Percentiles rank a stretch among this genome's conserved stretches.
Evolutionary conservation across 2,797 vertebrate genomes (phyloP).

Genomic region (Emydoidea blandingii): DNA sequence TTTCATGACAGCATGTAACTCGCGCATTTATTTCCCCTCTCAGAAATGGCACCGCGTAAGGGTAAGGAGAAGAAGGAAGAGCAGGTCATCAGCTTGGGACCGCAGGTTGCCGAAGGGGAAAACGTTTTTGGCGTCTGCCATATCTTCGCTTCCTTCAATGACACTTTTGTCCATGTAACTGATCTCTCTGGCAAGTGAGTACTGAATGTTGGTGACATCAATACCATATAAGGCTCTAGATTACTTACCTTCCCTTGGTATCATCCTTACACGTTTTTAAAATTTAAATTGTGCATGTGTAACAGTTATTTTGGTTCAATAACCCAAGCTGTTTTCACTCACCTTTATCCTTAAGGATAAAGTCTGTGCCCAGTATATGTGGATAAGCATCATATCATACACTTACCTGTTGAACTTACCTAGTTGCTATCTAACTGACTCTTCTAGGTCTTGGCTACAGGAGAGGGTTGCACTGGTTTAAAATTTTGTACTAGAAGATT

Average conservation of each 20-base stretch:
- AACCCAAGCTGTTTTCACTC: not conserved
- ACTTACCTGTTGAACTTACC: not conserved
- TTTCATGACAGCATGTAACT: not conserved
- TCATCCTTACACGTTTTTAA: rapidly evolving
- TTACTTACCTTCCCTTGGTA: not conserved
- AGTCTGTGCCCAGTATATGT: not conserved
- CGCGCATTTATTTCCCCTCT: not conserved
- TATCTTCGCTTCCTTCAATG: conserved; percentile 98
- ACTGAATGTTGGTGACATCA: rapidly evolving
- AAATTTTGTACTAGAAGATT: too few relatives aligned
- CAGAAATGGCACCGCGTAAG: conserved; percentile 96
- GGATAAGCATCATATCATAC: not conserved
- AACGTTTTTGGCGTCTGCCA: conserved; percentile 98
- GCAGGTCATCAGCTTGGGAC: conserved; percentile 96
- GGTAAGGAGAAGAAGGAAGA: conserved; percentile 99
- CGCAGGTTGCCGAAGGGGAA: conserved; percentile 97
- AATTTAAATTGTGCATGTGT: not conserved
- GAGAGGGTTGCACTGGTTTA: not conserved
- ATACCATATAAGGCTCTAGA: not conserved
- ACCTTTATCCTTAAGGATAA: not conserved
- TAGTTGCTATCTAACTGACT: not conserved
- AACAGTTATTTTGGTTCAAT: not conserved
- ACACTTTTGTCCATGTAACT: conserved; percentile 97
- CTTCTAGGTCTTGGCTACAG: not conserved
- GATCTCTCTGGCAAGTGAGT: conserved; percentile 99